Percentiles rank a stretch among this genome's conserved stretches.
phyloP scores from a whole-genome alignment of 2,797 vertebrate genomes.

The Schizopygopsis pylzovi region DNA sequence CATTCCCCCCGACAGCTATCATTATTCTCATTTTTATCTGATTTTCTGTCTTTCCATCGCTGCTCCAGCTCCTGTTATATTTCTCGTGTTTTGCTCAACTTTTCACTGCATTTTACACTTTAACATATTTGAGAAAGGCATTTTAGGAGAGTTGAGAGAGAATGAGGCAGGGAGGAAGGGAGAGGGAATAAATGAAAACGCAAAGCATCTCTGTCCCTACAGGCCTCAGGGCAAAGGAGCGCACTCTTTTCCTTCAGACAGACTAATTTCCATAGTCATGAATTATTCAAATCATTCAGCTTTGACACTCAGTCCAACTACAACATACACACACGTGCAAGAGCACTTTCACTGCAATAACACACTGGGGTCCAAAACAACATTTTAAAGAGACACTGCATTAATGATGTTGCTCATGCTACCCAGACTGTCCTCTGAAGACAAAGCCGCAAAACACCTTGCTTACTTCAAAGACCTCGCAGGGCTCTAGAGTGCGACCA shows the following conservation, averaged over 20 bases:
- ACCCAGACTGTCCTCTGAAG: slow-evolving; percentile 15
- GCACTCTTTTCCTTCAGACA: slow-evolving; percentile 68
- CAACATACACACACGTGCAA: slow-evolving; percentile 48
- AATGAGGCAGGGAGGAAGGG: background rate
- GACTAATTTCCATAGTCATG: slow-evolving; percentile 76
- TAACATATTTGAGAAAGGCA: slow-evolving; percentile 17
- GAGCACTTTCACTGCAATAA: slow-evolving; percentile 33
- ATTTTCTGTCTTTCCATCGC: slow-evolving; percentile 8
- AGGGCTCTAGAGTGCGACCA: too few species aligned
- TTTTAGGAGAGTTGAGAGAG: background rate
- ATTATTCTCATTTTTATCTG: slow-evolving; percentile 48
- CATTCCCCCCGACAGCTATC: slow-evolving; percentile 56
- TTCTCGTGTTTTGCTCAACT: slow-evolving; percentile 19
- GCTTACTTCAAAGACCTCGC: slow-evolving; percentile 7
- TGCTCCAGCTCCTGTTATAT: slow-evolving; percentile 11
- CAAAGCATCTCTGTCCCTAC: slow-evolving; percentile 63
- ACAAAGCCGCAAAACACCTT: background rate
- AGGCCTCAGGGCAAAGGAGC: slow-evolving; percentile 66
- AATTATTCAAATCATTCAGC: slow-evolving; percentile 71
- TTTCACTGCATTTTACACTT: background rate
- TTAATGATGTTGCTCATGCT: slow-evolving; percentile 44
- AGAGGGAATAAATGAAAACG: slow-evolving; percentile 37
- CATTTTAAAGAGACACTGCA: slow-evolving; percentile 36
- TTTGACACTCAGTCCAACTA: slow-evolving; percentile 39
- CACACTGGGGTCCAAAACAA: slow-evolving; percentile 41